A percentile compares a stretch with the other conserved stretches of the same genome.
Conservation (phyloP, 1,140 invertebrate genomes). For the Pachypsylla venusta region DNA sequence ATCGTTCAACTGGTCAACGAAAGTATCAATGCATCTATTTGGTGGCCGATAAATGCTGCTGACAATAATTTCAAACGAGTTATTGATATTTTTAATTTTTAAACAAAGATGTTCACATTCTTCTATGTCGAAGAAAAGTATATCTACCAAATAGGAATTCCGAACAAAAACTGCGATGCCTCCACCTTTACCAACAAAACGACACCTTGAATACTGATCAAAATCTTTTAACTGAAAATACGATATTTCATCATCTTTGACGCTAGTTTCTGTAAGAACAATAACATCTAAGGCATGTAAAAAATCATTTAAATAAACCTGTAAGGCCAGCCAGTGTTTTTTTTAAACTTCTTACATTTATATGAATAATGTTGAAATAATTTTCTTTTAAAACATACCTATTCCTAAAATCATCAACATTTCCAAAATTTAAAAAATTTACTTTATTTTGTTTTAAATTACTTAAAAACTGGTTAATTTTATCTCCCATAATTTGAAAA, state of each 20-base stretch:
- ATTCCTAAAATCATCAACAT: neutral
- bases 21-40: neutral
- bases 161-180: neutral
- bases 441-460: conserved; percentile 2
- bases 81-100: neutral
- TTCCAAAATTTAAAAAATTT: conserved; percentile 11
- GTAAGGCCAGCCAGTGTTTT: neutral
- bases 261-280: neutral
- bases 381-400: neutral
- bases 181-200: neutral
- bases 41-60: neutral
- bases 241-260: neutral
- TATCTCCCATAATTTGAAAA: neutral
- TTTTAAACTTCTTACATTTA: neutral
- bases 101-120: neutral
- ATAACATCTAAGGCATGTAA: neutral
- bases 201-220: neutral
- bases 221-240: neutral
- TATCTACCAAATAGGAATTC: neutral
- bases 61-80: neutral
- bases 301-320: neutral
- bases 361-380: neutral
- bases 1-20: neutral
- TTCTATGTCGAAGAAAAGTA: neutral
- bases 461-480: neutral